A percentile compares a stretch with the other conserved stretches of the same genome.
These are phyloP conservation scores for Silurus glanis DNA, from an alignment of 2,113 vertebrate species.

Conservation along the genomic window DNA sequence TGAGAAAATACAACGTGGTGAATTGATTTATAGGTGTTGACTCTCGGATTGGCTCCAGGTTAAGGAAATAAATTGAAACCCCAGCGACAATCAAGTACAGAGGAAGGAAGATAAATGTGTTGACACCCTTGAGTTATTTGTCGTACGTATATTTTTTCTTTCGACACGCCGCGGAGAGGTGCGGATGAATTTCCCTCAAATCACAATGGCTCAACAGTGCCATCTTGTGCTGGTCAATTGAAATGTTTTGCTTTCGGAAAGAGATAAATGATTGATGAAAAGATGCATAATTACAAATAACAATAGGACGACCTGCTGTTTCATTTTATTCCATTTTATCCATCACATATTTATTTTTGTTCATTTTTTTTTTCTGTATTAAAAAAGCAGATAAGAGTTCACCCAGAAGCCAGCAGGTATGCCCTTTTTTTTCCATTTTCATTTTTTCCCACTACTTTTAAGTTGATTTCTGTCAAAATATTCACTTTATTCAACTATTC, in stretches of 20 bases:
- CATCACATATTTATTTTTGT: constrained; percentile 17
- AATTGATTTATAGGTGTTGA: background rate
- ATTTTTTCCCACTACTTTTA: background rate
- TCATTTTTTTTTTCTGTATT: constrained; percentile 20
- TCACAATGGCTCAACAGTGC: constrained; percentile 39
- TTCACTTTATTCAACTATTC: background rate
- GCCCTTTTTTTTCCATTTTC: constrained; percentile 11
- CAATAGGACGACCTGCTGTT: background rate
- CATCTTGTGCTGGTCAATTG: constrained; percentile 40
- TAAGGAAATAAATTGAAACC: background rate
- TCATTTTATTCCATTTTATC: constrained; percentile 2
- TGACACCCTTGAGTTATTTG: constrained; percentile 7
- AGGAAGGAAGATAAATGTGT: background rate
- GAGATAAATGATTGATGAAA: background rate
- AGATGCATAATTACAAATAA: background rate
- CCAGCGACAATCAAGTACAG: background rate
- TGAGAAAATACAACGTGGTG: background rate
- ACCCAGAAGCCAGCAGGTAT: constrained; percentile 78
- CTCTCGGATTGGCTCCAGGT: background rate
- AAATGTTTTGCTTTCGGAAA: background rate
- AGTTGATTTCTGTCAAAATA: background rate
- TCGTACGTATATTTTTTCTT: background rate
- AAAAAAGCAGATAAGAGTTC: constrained; percentile 72
- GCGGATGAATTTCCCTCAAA: background rate
- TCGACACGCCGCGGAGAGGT: background rate